phyloP scores from a whole-genome alignment of 2,888 invertebrate species.

The Plemyria rubiginata region DNA sequence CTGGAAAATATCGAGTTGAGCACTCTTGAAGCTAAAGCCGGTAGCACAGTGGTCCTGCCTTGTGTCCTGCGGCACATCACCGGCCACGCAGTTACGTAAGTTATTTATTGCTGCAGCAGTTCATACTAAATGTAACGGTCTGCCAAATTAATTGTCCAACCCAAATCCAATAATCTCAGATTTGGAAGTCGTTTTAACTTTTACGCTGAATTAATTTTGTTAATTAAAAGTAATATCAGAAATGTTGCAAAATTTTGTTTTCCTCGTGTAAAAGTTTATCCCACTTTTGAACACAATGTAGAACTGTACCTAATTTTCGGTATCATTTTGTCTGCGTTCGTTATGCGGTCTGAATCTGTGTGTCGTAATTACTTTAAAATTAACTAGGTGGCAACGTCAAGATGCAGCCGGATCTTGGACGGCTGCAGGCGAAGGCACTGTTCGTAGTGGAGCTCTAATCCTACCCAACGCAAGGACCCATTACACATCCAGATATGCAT shows the following conservation, averaged over 20 bases:
- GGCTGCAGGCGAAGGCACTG: conserved; percentile 64
- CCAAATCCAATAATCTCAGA: conserved; percentile 39
- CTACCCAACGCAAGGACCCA: conserved; percentile 85
- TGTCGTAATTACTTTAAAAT: not conserved
- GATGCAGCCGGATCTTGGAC: conserved; percentile 71
- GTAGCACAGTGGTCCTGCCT: conserved; percentile 71
- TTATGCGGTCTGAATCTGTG: too few relatives aligned
- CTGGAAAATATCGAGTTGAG: conserved; percentile 74
- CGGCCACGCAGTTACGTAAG: conserved; percentile 72
- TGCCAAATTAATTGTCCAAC: conserved; percentile 41
- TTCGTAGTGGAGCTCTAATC: conserved; percentile 67
- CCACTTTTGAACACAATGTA: not conserved
- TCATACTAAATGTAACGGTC: conserved; percentile 33
- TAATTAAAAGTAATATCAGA: conserved; percentile 16
- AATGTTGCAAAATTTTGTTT: conserved; percentile 26
- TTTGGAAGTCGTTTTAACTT: conserved; percentile 30
- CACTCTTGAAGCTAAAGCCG: conserved; percentile 69
- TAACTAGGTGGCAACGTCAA: conserved; percentile 77
- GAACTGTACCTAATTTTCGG: not conserved
- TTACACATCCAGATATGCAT: conserved; percentile 89
- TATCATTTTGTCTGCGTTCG: not conserved
- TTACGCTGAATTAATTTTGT: conserved; percentile 15
- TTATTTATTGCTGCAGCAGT: conserved; percentile 43
- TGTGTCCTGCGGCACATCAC: conserved; percentile 71
- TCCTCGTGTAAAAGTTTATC: conserved; percentile 3